Evolutionary conservation across 1,140 invertebrate species (phyloP), one percentile per base, ranked within the genome.

Genomic region (Thaumetopoea pityocampa): DNA sequence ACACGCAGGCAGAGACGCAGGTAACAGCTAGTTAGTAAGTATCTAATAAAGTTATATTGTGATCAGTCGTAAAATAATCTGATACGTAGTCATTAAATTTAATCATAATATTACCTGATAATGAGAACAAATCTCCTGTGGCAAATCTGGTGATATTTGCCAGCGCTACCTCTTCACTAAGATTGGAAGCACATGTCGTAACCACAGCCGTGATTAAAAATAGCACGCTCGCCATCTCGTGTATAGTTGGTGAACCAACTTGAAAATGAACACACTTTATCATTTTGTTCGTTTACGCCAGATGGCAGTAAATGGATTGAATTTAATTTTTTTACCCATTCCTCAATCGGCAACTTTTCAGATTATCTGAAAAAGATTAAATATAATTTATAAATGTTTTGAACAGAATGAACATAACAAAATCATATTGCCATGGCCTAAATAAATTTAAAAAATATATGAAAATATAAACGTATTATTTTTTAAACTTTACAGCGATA

Each of bases 81-180:
- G 6, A 6, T 18, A 18, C 6, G 17, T 6, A 6, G 6, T 18
- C 17, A 18, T 4, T 18, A 18, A 6, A 18, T 18, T 18, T 26
- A 37, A 23, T 33, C 7, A 27, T 12, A 41, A 27, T 26, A 49
- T 74, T 51, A 83, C 79, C 72, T 28, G 64, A 47, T 32, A 83
- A 54, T 10, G 76, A 66, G 48, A 83, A 83, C 11, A 70, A 33
- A 70, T 83, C 79, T 12, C 76, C 77, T 22, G 48, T 57, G 7
- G 72, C 54, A 41, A 66, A 66, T 59, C 79, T 49, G 4, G 79
- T 83, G 4, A 81, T 56, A 14, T 83, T 83, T 2, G 65, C 63
- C n/a, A 81, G 40, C 65, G 68, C 61, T 67, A 78, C 73, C 73
- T 82, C 74, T 64, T 51, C 65, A 11, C 37, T 29, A 3, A 46